Conservation (phyloP, 2,113 vertebrate genomes). For the Sphyrna mokarran region DNA sequence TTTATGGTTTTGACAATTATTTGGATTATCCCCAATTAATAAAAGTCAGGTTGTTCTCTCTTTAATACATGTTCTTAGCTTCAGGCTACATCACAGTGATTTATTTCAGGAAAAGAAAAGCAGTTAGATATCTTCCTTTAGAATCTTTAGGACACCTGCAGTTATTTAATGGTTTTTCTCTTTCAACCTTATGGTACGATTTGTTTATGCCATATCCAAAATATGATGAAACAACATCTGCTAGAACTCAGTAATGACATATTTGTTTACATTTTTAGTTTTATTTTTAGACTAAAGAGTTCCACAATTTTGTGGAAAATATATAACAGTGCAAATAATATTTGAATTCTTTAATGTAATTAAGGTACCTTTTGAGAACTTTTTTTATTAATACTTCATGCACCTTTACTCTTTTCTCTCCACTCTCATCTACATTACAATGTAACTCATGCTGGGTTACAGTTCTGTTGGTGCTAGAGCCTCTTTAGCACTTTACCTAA, state of each 20-base stretch:
- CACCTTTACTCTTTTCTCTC: not conserved
- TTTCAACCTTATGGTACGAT: not conserved
- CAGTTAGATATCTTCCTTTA: conserved; percentile 3
- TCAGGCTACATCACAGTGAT: conserved; percentile 1
- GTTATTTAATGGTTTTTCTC: not conserved
- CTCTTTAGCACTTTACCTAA: not conserved
- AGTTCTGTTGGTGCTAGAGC: not conserved
- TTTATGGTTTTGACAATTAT: not conserved
- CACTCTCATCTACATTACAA: not conserved
- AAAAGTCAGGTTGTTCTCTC: not conserved
- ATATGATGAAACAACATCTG: not conserved
- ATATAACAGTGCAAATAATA: not conserved
- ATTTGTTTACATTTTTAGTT: not conserved
- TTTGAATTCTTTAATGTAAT: not conserved
- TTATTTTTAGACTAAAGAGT: not conserved
- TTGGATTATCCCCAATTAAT: not conserved
- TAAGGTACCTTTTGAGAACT: not conserved
- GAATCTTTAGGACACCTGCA: not conserved
- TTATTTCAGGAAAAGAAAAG: not conserved
- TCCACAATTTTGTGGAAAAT: not conserved
- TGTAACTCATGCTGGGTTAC: not conserved
- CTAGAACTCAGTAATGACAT: not conserved
- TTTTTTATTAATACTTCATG: not conserved
- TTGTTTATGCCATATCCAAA: conserved; percentile 17
- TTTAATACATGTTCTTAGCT: not conserved